A percentile compares a stretch with the other conserved stretches of the same genome.
Evolutionary conservation across 2,797 vertebrate species (phyloP).

Genomic region (Anabacerthia variegaticeps): DNA sequence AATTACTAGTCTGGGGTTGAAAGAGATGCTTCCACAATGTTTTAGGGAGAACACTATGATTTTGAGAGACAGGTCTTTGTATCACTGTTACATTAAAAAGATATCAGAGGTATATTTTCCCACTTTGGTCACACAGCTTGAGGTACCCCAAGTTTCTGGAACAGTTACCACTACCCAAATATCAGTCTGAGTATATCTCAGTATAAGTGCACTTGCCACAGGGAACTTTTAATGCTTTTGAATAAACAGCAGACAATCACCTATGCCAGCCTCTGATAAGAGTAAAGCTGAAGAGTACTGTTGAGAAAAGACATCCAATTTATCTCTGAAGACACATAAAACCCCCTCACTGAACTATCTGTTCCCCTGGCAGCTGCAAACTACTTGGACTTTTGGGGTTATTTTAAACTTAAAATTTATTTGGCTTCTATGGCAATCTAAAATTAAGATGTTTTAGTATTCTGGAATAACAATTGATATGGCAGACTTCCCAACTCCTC

Average conservation of each 20-base stretch:
- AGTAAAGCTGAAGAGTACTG: background rate
- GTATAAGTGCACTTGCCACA: fast-evolving
- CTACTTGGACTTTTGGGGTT: background rate
- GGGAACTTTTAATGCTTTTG: background rate
- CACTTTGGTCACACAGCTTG: background rate
- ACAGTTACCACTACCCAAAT: background rate
- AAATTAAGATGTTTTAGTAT: background rate
- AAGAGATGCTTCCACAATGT: background rate
- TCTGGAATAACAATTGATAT: background rate
- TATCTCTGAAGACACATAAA: background rate
- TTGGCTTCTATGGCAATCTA: background rate
- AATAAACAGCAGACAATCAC: background rate
- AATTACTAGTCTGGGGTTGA: background rate
- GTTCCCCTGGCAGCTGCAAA: background rate
- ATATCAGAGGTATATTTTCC: background rate
- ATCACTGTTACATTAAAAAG: fast-evolving
- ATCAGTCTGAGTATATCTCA: background rate
- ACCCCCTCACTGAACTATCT: background rate
- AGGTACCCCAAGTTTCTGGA: background rate
- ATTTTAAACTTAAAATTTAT: background rate
- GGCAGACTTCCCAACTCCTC: background rate
- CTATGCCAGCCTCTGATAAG: background rate
- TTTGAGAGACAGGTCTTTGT: background rate
- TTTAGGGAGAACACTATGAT: background rate
- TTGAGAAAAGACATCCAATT: background rate